Evolutionary conservation across 2,113 vertebrate species (phyloP), one percentile per base, ranked within the genome.

Genomic region (Pteruthius melanotis): DNA sequence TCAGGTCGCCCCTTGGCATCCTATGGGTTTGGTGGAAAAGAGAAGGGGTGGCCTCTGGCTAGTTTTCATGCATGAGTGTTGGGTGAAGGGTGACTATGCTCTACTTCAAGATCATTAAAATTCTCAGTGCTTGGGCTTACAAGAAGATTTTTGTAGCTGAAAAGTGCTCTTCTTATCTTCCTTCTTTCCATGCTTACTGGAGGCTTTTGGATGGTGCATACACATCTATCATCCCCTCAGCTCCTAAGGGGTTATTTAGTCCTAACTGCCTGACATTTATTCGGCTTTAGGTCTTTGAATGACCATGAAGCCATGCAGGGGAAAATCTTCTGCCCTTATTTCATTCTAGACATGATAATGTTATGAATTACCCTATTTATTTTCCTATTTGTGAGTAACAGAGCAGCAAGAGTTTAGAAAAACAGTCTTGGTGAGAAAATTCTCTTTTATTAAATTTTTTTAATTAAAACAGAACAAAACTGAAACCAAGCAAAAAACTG

Each of bases 201-300:
- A 77, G 68, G 40, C 10, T 87, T 75, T 89, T 90, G 84, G 84
- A 57, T n/a, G 17, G 7, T 66, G 40, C n/a, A 16, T 69, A 63
- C 9, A 1, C 6, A 19, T 57, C 61, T 79, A 35, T 94, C 57
- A 91, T 79, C 66, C 69, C 66, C 61, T 83, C 59, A 80, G 33
- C 45, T 93, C 89, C 66, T 77, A 13, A 80, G 54, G 27, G 47
- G 22, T 83, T 87, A 52, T 93, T 94, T 45, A 90, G 71, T 63
- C 44, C 82, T 68, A 74, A 54, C 35, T 77, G 53, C 23, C 15
- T 92, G 80, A 72, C 53, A 35, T 82, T 92, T 90, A 57, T 44
- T 89, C 93, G 77, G 86, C 76, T 92, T 78, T 17, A 7, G 49
- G 44, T 93, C 47, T 91, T 64, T 77, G 56, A 87, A 86, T 13